These are phyloP conservation scores for Polypedilum pembai DNA, from an alignment of 1,140 invertebrate species.

Conservation along the genomic window DNA sequence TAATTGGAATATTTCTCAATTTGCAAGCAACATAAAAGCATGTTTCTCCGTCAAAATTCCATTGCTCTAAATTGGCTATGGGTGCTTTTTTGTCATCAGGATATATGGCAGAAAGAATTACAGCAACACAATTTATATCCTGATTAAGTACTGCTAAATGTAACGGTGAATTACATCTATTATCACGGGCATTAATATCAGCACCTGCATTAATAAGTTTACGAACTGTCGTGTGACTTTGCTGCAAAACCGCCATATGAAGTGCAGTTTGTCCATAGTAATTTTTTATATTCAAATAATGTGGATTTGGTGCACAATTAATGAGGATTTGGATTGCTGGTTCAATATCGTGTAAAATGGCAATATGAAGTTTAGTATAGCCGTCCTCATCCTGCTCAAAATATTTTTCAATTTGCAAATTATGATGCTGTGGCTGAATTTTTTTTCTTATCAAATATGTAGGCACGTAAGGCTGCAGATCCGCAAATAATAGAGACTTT, in stretches of 20 bases:
- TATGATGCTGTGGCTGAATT: background rate
- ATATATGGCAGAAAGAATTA: background rate
- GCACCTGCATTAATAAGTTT: background rate
- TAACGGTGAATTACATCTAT: slow-evolving; percentile 13
- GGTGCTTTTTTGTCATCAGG: background rate
- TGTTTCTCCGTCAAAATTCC: slow-evolving; percentile 5
- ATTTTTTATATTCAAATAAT: slow-evolving; percentile 4
- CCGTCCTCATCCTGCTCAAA: background rate
- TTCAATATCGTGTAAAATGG: slow-evolving; percentile 4
- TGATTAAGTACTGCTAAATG: background rate
- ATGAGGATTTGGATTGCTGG: slow-evolving; percentile 1
- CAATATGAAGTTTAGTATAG: slow-evolving; percentile 11
- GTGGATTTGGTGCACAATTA: background rate
- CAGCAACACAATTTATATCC: background rate
- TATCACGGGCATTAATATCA: slow-evolving; percentile 6
- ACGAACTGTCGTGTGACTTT: background rate
- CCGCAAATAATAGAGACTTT: background rate
- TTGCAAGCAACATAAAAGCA: background rate
- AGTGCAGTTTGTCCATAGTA: background rate
- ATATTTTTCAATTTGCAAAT: background rate
- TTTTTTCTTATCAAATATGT: background rate
- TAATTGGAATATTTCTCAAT: background rate
- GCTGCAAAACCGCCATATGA: background rate
- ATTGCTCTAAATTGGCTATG: background rate
- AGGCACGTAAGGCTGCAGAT: background rate